Base-by-base conservation (phyloP, 2,113 vertebrate species). In the Petroica traversi region DNA sequence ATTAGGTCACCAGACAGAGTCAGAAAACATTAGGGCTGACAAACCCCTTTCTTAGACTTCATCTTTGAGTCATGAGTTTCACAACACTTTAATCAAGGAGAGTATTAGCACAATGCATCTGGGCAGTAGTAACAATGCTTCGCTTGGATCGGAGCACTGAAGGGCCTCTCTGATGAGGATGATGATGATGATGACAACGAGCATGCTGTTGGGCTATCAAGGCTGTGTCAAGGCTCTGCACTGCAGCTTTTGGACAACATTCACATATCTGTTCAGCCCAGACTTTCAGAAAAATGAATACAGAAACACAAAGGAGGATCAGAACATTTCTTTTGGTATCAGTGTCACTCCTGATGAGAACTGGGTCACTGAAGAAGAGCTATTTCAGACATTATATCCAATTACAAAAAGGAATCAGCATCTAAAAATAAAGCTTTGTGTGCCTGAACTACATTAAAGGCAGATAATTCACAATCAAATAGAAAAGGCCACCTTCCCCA, bases 351-450 rank as follows among this genome's bases (percentile, higher is more conserved):
- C 52, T 75, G 67, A 88, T 40, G 68, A 90, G 95, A 95, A 95
- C 68, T 67, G 52, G 79, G 92, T 93, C 85, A 84, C 55, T 77
- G 89, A 91, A 77, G 72, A 84, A 93, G 71, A 93, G 76, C 72
- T 90, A 88, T 93, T 96, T 90, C 68, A 90, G 76, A 63, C 57
- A 81, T 92, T 88, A 67, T 51, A 83, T 36, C 88, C 51, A 96
- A 96, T 96, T 95, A 92, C 79, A 92, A 91, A 92, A 94, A 94
- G 40, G n/a, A 95, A 80, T 29, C 79, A 23, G 55, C 54, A 71
- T 67, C 92, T 93, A 94, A 94, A 96, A 95, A 96, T 95, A 94
- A 95, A 84, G n/a, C 59, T 92, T 77, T 0, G 24, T 90, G 61
- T 84, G 57, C 52, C 79, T 92, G 88, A 92, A 86, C 75, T 88